These are phyloP conservation scores for Semicossyphus pulcher DNA, from an alignment of 2,113 vertebrate species.

Conservation along the genomic window DNA sequence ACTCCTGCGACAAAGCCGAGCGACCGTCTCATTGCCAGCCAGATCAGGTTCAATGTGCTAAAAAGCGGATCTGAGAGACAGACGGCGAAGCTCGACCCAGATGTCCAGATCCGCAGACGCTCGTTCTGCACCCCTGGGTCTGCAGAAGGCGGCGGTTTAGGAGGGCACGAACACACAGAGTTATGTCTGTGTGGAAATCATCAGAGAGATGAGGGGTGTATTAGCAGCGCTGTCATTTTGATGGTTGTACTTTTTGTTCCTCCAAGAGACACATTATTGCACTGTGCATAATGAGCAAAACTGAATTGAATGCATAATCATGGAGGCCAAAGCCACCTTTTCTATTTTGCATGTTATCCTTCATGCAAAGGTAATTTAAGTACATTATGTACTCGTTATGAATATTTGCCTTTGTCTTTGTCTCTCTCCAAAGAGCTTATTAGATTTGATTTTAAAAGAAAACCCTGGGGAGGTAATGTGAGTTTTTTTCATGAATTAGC, in stretches of 20 bases:
- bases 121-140: constrained; percentile 50
- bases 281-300: too few relatives aligned
- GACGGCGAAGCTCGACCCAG: constrained; percentile 55
- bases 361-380: not conserved
- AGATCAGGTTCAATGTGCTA: constrained; percentile 62
- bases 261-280: too few relatives aligned
- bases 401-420: not conserved
- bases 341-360: not conserved
- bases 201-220: too few relatives aligned
- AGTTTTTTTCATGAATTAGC: not conserved
- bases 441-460: not conserved
- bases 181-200: too few relatives aligned
- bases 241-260: too few relatives aligned
- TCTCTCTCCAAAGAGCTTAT: not conserved
- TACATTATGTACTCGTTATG: not conserved
- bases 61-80: constrained; percentile 65
- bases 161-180: constrained; percentile 5
- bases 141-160: constrained; percentile 36
- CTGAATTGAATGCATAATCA: too few relatives aligned
- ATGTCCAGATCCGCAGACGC: constrained; percentile 64
- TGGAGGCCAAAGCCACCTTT: not conserved
- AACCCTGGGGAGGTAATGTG: not conserved
- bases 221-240: too few relatives aligned
- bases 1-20: constrained; percentile 40
- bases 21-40: constrained; percentile 59